Evolutionary conservation across 1,140 invertebrate species (phyloP).

Genomic region (Drosophila arizonae): DNA sequence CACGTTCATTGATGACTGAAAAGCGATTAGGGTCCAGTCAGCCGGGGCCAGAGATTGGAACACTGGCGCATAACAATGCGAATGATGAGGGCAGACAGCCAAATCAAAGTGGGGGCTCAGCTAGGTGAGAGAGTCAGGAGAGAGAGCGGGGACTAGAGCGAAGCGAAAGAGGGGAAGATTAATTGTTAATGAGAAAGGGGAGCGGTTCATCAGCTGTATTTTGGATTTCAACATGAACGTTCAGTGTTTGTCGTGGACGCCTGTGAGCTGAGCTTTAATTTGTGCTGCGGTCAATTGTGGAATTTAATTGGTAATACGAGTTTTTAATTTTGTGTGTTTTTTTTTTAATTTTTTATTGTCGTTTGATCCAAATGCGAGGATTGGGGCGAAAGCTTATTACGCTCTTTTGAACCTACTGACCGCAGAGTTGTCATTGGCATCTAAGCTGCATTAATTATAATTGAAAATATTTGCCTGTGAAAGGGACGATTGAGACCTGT

Average conservation of each 20-base stretch:
- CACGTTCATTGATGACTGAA: constrained; percentile 74
- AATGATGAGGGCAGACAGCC: constrained; percentile 76
- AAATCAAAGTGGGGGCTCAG: constrained; percentile 3
- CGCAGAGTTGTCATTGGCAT: constrained; percentile 53
- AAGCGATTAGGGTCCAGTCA: constrained; percentile 73
- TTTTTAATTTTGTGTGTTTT: not conserved
- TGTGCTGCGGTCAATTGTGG: constrained; percentile 23
- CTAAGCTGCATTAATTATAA: constrained; percentile 59
- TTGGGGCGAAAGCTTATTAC: constrained; percentile 47
- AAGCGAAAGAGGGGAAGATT: not conserved
- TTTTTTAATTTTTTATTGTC: not conserved
- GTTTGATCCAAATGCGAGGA: not conserved
- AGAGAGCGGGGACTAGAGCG: not conserved
- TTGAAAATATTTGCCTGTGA: constrained; percentile 43
- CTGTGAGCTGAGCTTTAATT: constrained; percentile 57
- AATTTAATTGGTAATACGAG: constrained; percentile 63
- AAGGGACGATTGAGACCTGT: not conserved
- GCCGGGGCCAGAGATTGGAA: constrained; percentile 67
- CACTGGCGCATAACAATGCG: constrained; percentile 75
- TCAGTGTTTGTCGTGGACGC: not conserved
- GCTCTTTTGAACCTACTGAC: constrained; percentile 53
- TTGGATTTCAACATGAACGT: constrained; percentile 48
- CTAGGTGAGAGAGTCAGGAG: not conserved
- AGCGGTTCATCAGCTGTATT: constrained; percentile 57
- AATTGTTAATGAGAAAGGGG: constrained; percentile 54